Evolutionary conservation across 2,113 vertebrate genomes (phyloP).

Genomic region (Hipposideros armiger): DNA sequence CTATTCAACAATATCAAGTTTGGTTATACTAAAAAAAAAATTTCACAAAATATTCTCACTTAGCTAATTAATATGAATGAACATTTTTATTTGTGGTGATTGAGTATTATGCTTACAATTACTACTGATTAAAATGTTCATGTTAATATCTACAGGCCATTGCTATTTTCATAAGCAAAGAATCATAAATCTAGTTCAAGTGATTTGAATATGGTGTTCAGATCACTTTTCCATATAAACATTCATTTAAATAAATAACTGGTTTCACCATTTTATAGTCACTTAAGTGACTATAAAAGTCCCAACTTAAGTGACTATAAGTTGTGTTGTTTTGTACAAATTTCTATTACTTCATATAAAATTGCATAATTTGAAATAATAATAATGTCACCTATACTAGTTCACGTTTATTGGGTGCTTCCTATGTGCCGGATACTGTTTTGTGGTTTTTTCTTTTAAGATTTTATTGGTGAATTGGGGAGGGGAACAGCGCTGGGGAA

Average conservation of each 20-base stretch:
- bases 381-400: background rate
- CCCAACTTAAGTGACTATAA: background rate
- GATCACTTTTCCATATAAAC: conserved; percentile 3
- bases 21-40: background rate
- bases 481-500: too few relatives aligned
- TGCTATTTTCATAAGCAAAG: conserved; percentile 11
- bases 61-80: conserved; percentile 18
- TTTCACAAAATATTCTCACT: background rate
- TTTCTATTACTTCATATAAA: background rate
- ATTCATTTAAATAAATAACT: conserved; percentile 33
- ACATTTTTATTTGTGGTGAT: conserved; percentile 6
- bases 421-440: background rate
- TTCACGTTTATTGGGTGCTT: background rate
- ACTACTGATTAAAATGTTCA: background rate
- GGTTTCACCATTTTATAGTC: background rate
- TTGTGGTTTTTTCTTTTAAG: background rate
- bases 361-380: conserved; percentile 25
- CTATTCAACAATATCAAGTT: background rate
- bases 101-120: background rate
- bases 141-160: background rate
- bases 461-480: too few relatives aligned
- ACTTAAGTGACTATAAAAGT: background rate
- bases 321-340: background rate
- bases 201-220: background rate
- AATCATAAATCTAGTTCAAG: background rate